Conservation (phyloP, 2,888 invertebrate species). For the Chalcosyrphus nemorum region DNA sequence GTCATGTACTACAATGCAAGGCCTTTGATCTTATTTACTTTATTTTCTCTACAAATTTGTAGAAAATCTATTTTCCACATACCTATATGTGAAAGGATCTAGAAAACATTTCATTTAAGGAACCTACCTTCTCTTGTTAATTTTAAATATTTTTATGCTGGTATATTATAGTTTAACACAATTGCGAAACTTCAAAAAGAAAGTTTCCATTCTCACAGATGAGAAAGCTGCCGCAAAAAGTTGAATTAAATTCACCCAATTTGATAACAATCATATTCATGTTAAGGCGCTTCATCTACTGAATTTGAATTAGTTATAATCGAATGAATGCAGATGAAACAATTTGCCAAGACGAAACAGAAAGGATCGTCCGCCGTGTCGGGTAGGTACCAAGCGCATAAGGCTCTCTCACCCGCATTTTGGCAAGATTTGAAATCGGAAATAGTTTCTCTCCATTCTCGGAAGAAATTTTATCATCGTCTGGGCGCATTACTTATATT, state of each 20-base stretch:
- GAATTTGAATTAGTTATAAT: constrained; percentile 45
- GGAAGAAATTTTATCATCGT: constrained; percentile 28
- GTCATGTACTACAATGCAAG: no score
- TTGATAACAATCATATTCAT: constrained; percentile 37
- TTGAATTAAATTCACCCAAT: constrained; percentile 37
- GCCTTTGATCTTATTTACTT: no score
- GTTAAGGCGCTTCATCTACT: constrained; percentile 16
- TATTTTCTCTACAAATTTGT: no score
- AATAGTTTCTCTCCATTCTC: constrained; percentile 35
- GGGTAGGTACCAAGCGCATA: background rate
- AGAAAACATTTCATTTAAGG: background rate
- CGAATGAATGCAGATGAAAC: constrained; percentile 49
- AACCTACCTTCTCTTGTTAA: background rate
- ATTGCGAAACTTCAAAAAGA: background rate
- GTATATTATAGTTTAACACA: background rate
- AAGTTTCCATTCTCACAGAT: background rate
- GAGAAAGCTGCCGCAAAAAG: background rate
- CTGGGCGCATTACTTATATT: constrained; percentile 40
- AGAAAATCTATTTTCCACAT: no score
- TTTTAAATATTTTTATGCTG: background rate
- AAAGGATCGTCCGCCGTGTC: background rate
- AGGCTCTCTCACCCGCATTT: background rate
- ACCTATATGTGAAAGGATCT: no score
- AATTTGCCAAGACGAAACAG: constrained; percentile 20
- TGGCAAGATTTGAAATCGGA: constrained; percentile 28